Conservation (phyloP, 1,140 invertebrate genomes). For the Euura lappo region DNA sequence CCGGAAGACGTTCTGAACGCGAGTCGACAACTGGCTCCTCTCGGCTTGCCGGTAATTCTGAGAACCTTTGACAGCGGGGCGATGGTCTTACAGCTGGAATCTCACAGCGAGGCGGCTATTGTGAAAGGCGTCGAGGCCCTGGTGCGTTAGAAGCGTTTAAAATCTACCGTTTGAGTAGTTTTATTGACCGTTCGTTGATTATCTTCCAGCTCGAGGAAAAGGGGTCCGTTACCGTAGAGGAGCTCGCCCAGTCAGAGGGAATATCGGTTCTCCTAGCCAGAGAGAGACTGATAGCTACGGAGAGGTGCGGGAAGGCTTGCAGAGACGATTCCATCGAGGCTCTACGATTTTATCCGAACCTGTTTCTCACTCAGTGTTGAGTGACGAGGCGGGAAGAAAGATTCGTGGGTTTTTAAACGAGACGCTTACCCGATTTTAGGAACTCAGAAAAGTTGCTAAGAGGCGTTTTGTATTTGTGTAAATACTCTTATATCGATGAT, state of each 20-base stretch:
- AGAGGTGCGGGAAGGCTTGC: slow-evolving; percentile 85
- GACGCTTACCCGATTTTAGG: neutral
- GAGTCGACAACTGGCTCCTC: slow-evolving; percentile 70
- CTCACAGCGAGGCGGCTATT: slow-evolving; percentile 79
- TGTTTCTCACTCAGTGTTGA: slow-evolving; percentile 64
- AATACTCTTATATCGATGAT: neutral
- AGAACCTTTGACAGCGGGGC: slow-evolving; percentile 90
- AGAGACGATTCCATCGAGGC: slow-evolving; percentile 94
- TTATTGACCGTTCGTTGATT: slow-evolving; percentile 28
- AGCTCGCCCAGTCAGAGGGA: slow-evolving; percentile 80
- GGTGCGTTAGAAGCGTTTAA: slow-evolving; percentile 59
- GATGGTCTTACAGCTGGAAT: slow-evolving; percentile 83
- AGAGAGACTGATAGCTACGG: slow-evolving; percentile 83
- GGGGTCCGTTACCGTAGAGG: slow-evolving; percentile 81
- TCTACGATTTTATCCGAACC: slow-evolving; percentile 90
- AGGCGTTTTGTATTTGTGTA: neutral
- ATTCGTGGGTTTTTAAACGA: too few relatives aligned
- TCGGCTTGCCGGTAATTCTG: slow-evolving; percentile 78
- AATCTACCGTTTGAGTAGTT: slow-evolving; percentile 16
- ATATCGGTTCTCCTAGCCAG: slow-evolving; percentile 89
- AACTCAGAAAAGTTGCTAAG: neutral
- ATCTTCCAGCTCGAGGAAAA: slow-evolving; percentile 74
- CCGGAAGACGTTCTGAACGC: slow-evolving; percentile 95
- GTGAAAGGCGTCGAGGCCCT: slow-evolving; percentile 73
- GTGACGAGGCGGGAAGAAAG: neutral